phyloP scores from a whole-genome alignment of 23 tunicate species.

The Ascidia mentula region DNA sequence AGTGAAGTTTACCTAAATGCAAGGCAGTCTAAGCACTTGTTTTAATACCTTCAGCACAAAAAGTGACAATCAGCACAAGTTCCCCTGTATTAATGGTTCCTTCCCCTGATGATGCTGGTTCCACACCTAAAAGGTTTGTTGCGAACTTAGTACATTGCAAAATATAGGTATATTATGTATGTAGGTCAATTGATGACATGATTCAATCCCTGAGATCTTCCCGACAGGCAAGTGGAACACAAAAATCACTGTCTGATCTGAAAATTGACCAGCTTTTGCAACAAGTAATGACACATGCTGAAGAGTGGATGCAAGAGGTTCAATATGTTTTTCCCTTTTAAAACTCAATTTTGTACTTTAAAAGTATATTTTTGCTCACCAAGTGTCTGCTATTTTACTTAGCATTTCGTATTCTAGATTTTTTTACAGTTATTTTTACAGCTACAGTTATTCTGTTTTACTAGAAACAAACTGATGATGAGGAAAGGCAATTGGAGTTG shows the following conservation, averaged over 20 bases:
- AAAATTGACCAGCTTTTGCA: constrained; percentile 80
- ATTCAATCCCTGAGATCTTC: constrained; percentile 79
- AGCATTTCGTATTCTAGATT: background rate
- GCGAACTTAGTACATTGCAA: background rate
- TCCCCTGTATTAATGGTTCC: background rate
- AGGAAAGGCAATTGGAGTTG: background rate
- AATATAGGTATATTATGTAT: background rate
- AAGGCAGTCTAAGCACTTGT: no score
- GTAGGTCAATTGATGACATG: constrained; percentile 84
- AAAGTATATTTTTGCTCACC: no score
- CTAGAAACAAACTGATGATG: background rate
- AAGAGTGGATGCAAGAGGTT: constrained; percentile 72
- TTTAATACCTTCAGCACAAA: background rate
- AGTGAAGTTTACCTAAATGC: no score
- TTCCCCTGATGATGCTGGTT: background rate
- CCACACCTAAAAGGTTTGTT: background rate
- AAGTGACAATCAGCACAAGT: background rate
- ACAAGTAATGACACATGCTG: constrained; percentile 75
- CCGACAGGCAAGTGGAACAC: constrained; percentile 37
- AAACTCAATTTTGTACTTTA: background rate
- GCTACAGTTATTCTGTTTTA: background rate
- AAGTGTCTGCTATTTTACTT: no score
- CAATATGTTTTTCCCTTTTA: background rate
- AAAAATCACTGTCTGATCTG: constrained; percentile 58
- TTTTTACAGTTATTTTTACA: background rate